These are phyloP conservation scores for Pelochelys cantorii DNA, from an alignment of 2,797 vertebrate species.

Conservation along the genomic window DNA sequence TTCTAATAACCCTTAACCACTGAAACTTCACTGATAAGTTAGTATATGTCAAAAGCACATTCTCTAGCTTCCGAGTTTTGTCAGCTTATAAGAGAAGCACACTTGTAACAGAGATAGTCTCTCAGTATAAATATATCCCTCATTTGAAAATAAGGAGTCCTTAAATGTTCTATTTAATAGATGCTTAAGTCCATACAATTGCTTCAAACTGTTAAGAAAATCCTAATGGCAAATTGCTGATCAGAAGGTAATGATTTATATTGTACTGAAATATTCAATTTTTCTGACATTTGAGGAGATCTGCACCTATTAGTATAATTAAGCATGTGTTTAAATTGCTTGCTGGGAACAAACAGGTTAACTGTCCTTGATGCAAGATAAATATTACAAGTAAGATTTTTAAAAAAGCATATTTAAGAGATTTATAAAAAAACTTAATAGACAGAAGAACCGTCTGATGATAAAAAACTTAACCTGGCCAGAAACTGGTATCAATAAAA, in stretches of 20 bases:
- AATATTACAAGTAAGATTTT: background rate
- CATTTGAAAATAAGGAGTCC: background rate
- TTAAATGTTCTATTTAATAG: background rate
- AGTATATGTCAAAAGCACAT: background rate
- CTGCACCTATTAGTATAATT: background rate
- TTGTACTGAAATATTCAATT: background rate
- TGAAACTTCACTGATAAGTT: background rate
- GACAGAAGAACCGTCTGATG: background rate
- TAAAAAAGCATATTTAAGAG: background rate
- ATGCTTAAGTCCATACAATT: background rate
- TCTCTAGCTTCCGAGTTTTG: background rate
- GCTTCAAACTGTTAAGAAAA: background rate
- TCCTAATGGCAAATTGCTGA: background rate
- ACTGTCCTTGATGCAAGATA: background rate
- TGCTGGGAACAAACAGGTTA: background rate
- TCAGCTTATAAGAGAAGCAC: background rate
- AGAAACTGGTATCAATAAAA: background rate
- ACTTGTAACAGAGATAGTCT: background rate
- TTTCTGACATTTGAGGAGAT: background rate
- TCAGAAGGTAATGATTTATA: background rate
- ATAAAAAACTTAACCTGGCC: background rate
- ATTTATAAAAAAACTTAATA: background rate
- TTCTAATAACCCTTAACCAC: background rate
- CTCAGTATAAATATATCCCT: too few species aligned
- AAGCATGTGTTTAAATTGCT: background rate